phyloP scores from a whole-genome alignment of 2,113 vertebrate genomes.

The Benthochromis sp. region DNA sequence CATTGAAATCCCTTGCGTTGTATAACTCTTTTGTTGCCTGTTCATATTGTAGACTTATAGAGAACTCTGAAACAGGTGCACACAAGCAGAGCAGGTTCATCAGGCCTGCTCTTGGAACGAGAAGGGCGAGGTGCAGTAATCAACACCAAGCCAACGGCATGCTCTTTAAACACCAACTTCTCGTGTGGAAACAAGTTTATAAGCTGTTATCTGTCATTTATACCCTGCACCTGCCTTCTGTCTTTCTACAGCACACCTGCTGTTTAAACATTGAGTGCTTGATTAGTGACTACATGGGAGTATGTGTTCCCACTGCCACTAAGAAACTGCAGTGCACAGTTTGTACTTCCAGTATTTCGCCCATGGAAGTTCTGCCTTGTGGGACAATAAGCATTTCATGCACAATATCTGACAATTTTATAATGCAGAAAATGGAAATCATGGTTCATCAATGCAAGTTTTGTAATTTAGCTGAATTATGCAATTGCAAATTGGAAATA shows the following conservation, averaged over 20 bases:
- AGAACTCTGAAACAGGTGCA: not conserved
- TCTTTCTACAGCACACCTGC: not conserved
- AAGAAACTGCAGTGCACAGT: not conserved
- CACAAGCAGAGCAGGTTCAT: conserved; percentile 16
- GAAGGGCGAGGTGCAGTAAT: not conserved
- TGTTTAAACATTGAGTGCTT: not conserved
- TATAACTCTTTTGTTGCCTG: not conserved
- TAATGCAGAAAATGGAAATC: not conserved
- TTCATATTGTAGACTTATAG: not conserved
- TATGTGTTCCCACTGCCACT: not conserved
- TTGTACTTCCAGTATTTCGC: not conserved
- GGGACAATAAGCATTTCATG: not conserved
- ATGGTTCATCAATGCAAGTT: not conserved
- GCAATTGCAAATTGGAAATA: not conserved
- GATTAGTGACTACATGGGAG: not conserved
- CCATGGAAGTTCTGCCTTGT: not conserved
- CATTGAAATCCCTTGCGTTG: not conserved
- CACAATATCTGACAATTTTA: not conserved
- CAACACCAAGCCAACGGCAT: not conserved
- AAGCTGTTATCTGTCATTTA: conserved; percentile 1
- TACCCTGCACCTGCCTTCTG: not conserved
- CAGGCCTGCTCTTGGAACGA: not conserved
- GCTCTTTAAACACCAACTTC: not conserved
- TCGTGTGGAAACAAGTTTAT: not conserved
- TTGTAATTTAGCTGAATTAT: not conserved